These are phyloP conservation scores for Galerucella calmariensis DNA, from an alignment of 2,888 invertebrate genomes.

Conservation along the genomic window DNA sequence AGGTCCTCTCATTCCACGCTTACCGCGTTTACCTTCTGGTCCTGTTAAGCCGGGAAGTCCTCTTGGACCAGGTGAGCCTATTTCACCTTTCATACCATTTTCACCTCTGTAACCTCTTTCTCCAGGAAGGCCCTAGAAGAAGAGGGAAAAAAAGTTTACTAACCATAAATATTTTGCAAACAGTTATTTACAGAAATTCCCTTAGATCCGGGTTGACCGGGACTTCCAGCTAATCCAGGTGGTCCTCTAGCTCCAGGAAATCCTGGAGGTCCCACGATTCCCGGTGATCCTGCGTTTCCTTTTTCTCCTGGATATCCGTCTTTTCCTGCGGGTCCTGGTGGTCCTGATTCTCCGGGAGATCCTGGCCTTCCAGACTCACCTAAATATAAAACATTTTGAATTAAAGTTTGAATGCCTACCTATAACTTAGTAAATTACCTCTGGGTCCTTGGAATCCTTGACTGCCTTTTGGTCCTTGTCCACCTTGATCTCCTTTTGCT, in stretches of 20 bases:
- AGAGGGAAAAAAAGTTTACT: not conserved
- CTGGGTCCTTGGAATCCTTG: conserved; percentile 23
- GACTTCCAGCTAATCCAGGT: conserved; percentile 79
- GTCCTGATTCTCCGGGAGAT: conserved; percentile 79
- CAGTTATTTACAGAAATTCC: conserved; percentile 73
- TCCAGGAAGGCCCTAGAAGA: conserved; percentile 75
- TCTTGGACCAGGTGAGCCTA: conserved; percentile 77
- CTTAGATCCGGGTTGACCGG: conserved; percentile 80
- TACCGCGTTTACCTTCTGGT: conserved; percentile 84
- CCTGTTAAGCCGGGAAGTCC: conserved; percentile 81
- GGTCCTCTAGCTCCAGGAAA: conserved; percentile 85
- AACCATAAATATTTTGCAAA: not conserved
- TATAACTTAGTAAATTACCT: conserved; percentile 46
- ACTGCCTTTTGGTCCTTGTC: conserved; percentile 78
- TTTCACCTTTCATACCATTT: conserved; percentile 79
- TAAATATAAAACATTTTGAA: conserved; percentile 16
- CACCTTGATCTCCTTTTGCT: conserved; percentile 84
- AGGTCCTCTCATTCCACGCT: conserved; percentile 81
- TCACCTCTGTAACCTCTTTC: conserved; percentile 87
- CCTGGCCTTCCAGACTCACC: conserved; percentile 82
- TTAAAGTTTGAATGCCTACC: not conserved
- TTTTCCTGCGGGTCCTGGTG: conserved; percentile 79
- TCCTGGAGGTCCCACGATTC: conserved; percentile 81
- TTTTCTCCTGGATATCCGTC: conserved; percentile 86
- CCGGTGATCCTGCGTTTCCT: conserved; percentile 78